Evolutionary conservation across 2,797 vertebrate species (phyloP).

Genomic region (Spinus olivaceus): DNA sequence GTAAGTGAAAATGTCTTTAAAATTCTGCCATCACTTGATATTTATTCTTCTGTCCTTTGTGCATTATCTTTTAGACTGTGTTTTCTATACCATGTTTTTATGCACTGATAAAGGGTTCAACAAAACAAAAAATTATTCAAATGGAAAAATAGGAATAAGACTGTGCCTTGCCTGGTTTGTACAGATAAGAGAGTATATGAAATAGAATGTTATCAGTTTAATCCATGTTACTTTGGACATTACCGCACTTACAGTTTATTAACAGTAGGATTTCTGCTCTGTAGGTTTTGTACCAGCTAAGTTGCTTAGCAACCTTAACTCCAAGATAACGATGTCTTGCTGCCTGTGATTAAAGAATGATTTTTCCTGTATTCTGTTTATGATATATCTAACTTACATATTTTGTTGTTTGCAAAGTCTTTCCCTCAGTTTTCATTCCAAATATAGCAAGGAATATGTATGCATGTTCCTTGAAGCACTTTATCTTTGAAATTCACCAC

Average conservation of each 20-base stretch:
- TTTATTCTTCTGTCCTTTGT: background rate
- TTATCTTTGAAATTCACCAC: background rate
- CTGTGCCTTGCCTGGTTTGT: background rate
- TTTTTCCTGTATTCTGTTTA: slow-evolving; percentile 6
- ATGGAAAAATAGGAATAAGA: background rate
- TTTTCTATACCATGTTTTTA: background rate
- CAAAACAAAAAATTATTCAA: background rate
- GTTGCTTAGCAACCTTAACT: slow-evolving; percentile 62
- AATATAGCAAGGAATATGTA: background rate
- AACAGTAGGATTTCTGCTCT: background rate
- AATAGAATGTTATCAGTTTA: background rate
- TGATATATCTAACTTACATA: background rate
- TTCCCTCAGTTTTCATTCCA: background rate
- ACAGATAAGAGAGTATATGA: background rate
- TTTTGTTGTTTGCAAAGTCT: slow-evolving; percentile 44
- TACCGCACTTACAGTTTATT: background rate
- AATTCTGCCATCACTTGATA: background rate
- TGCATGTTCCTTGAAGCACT: background rate
- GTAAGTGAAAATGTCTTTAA: background rate
- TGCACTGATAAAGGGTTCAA: background rate
- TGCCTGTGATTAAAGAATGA: slow-evolving; percentile 32
- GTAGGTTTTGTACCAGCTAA: slow-evolving; percentile 20
- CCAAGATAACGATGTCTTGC: slow-evolving; percentile 35
- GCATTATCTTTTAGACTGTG: background rate
- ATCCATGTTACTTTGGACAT: background rate